These are phyloP conservation scores for Nothocercus julius DNA, from an alignment of 2,113 vertebrate genomes.

Conservation along the genomic window DNA sequence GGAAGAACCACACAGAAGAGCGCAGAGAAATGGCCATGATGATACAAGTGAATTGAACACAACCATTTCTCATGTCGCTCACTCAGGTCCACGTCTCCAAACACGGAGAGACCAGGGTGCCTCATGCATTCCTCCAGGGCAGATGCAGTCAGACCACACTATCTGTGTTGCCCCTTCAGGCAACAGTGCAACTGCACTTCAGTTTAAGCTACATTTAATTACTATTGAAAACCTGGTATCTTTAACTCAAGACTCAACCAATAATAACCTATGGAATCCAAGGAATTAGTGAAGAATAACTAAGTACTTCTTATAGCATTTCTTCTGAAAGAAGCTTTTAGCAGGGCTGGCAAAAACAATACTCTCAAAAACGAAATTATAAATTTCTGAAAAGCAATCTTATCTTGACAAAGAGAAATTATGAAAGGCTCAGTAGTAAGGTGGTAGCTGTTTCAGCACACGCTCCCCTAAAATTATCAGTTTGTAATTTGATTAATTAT, in stretches of 20 bases:
- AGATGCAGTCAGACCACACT: background rate
- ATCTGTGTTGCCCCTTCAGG: background rate
- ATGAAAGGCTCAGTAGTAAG: background rate
- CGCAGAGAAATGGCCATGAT: background rate
- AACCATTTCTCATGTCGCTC: background rate
- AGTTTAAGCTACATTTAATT: background rate
- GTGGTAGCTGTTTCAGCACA: background rate
- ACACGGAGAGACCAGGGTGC: background rate
- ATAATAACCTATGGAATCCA: background rate
- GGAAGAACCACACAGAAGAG: background rate
- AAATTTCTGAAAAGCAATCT: background rate
- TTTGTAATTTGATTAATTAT: background rate
- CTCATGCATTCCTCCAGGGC: background rate
- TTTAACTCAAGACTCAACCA: background rate
- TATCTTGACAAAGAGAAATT: background rate
- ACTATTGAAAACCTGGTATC: background rate
- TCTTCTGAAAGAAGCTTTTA: background rate
- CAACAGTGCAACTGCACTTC: background rate
- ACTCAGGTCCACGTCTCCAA: fast-evolving
- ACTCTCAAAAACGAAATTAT: background rate
- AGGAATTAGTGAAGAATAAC: background rate
- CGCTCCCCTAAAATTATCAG: background rate
- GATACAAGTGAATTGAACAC: background rate
- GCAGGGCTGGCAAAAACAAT: background rate
- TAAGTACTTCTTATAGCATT: background rate